Conservation (phyloP, 2,888 invertebrate genomes). For the Gisinianus flammeolus region DNA sequence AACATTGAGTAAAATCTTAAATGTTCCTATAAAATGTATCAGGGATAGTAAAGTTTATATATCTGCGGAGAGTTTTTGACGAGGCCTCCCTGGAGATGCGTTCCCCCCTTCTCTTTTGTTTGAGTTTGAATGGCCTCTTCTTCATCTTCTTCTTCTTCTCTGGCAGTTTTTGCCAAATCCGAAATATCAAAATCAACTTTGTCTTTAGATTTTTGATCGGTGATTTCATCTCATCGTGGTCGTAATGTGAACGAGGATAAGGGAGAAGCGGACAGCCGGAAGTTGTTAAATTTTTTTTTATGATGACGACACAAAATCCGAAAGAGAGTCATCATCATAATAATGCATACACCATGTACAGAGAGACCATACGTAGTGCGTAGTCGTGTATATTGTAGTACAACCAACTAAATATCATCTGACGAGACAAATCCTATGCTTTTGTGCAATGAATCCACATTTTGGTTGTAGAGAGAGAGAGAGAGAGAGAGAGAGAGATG, state of each 20-base stretch:
- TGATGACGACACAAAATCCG: no score
- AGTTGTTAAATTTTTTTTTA: slow-evolving; percentile 16
- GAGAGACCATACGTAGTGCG: no score
- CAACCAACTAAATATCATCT: no score
- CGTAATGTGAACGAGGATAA: background rate
- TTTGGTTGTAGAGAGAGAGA: no score
- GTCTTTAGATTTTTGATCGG: background rate
- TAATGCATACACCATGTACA: no score
- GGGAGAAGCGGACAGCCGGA: background rate
- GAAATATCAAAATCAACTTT: no score
- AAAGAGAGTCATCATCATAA: no score
- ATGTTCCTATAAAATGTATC: background rate
- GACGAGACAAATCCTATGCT: no score
- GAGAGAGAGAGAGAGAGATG: no score
- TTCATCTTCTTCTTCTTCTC: background rate
- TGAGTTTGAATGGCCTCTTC: background rate
- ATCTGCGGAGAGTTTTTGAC: background rate
- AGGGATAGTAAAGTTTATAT: background rate
- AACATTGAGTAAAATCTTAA: background rate
- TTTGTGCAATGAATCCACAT: background rate
- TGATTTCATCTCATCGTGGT: background rate
- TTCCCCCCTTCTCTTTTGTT: background rate
- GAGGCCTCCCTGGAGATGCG: no score
- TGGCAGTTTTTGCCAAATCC: background rate
- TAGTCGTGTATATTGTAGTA: no score